phyloP scores from a whole-genome alignment of 2,797 vertebrate genomes.

The Petrocephalus sullivani region DNA sequence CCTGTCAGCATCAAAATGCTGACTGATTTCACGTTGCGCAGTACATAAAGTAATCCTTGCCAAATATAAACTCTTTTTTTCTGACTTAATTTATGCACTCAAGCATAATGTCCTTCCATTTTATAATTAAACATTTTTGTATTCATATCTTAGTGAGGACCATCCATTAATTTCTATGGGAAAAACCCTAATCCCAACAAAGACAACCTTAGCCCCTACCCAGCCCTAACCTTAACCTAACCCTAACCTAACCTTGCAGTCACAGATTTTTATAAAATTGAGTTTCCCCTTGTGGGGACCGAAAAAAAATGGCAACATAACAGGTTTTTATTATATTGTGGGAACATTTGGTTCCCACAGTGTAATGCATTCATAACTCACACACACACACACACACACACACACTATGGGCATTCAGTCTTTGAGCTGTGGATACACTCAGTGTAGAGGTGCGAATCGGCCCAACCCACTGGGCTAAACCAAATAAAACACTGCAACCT shows the following conservation, averaged over 20 bases:
- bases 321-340: neutral
- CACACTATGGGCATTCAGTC: neutral
- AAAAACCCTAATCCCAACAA: neutral
- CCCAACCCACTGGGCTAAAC: neutral
- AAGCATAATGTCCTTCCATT: too few species aligned
- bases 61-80: neutral
- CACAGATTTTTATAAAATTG: neutral
- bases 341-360: neutral
- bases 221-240: too few species aligned
- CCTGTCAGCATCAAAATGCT: slow-evolving; percentile 5
- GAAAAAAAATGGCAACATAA: neutral
- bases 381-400: neutral
- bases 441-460: neutral
- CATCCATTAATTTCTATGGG: neutral
- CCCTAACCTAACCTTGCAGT: neutral
- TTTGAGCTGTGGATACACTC: neutral
- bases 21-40: slow-evolving; percentile 8
- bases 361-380: neutral
- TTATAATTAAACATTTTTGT: neutral
- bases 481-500: slow-evolving; percentile 15
- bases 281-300: neutral
- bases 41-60: neutral
- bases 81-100: neutral
- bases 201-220: neutral
- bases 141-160: neutral